Evolutionary conservation across 2,888 invertebrate species (phyloP).

Genomic region (Panopea generosa): DNA sequence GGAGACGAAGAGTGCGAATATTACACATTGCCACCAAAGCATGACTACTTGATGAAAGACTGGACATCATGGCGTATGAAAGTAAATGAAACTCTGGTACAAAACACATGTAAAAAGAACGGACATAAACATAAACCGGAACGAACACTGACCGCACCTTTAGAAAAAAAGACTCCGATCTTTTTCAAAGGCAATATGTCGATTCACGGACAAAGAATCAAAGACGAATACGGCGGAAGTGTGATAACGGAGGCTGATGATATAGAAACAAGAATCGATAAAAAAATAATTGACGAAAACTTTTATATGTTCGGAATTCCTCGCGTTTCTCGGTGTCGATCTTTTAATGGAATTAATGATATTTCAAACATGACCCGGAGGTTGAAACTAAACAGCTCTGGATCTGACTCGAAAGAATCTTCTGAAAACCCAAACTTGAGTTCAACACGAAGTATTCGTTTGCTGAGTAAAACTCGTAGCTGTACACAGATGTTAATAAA

Average conservation of each 20-base stretch:
- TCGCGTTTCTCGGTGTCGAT: slow-evolving; percentile 14
- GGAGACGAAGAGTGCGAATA: slow-evolving; percentile 14
- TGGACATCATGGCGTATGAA: slow-evolving; percentile 36
- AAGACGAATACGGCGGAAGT: slow-evolving; percentile 35
- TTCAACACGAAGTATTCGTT: no score
- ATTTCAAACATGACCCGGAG: no score
- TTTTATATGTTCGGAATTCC: slow-evolving; percentile 50
- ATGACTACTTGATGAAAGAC: slow-evolving; percentile 17
- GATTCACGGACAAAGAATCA: slow-evolving; percentile 29
- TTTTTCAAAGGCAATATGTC: slow-evolving; percentile 38
- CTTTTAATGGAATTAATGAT: not conserved
- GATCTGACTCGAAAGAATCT: no score
- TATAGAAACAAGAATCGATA: slow-evolving; percentile 7
- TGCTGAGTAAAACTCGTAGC: no score
- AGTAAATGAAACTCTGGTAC: slow-evolving; percentile 23
- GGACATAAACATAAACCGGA: not conserved
- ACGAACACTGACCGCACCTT: slow-evolving; percentile 9
- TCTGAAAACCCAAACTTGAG: no score
- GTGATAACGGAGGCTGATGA: slow-evolving; percentile 24
- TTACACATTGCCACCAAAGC: slow-evolving; percentile 27
- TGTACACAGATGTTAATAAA: no score
- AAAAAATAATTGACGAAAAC: slow-evolving; percentile 45
- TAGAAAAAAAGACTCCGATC: slow-evolving; percentile 23
- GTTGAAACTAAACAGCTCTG: no score
- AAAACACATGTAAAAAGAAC: not conserved